phyloP scores from a whole-genome alignment of 2,888 invertebrate genomes.

The Caenorhabditis auriculariae region DNA sequence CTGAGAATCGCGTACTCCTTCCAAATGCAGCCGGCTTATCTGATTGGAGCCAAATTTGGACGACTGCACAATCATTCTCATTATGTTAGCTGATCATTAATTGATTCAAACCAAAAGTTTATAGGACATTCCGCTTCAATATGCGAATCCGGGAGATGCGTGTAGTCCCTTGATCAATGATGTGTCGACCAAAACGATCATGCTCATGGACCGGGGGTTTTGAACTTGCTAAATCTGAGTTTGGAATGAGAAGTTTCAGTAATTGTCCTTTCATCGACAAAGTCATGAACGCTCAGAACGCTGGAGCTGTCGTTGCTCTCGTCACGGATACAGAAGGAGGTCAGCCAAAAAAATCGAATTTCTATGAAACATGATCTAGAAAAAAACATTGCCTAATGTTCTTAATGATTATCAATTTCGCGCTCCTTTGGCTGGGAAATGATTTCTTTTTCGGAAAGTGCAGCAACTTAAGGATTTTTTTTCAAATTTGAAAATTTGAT shows the following conservation, averaged over 20 bases:
- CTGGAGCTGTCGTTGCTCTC: slow-evolving; percentile 44
- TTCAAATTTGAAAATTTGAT: too few species aligned
- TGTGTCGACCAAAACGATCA: slow-evolving; percentile 10
- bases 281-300: slow-evolving; percentile 40
- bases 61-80: slow-evolving; percentile 7
- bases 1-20: slow-evolving; percentile 35
- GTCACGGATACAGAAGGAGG: slow-evolving; percentile 43
- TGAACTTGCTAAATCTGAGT: neutral
- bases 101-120: slow-evolving; percentile 1
- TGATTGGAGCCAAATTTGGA: slow-evolving; percentile 30
- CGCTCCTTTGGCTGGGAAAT: too few species aligned
- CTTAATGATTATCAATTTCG: too few species aligned
- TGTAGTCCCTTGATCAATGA: slow-evolving; percentile 11
- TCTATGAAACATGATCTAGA: neutral
- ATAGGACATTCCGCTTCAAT: slow-evolving; percentile 15
- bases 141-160: slow-evolving; percentile 10
- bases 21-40: slow-evolving; percentile 45
- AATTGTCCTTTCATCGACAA: slow-evolving; percentile 51
- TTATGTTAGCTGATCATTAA: neutral
- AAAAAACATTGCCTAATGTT: neutral
- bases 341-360: slow-evolving; percentile 5
- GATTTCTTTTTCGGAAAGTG: too few species aligned
- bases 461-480: too few species aligned
- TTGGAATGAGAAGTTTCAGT: slow-evolving; percentile 20
- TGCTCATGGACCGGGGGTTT: slow-evolving; percentile 24